Percentiles rank a stretch among this genome's conserved stretches.
Evolutionary conservation across 2,797 vertebrate genomes (phyloP).

Genomic region (Petrocephalus sullivani): DNA sequence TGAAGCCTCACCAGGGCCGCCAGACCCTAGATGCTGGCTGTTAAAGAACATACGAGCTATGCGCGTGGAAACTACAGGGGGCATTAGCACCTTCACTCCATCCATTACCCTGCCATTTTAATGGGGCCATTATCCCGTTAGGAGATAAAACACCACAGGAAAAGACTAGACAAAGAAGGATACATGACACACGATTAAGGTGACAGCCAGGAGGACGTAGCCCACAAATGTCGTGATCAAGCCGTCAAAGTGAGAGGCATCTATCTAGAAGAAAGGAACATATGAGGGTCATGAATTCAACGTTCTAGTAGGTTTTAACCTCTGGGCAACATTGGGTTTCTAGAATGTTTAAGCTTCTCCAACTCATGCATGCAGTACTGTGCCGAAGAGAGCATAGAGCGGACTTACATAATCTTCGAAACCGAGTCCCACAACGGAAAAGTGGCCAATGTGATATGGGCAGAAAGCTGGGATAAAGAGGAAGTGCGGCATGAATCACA

Average conservation of each 20-base stretch:
- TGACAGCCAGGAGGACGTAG: conserved; percentile 91
- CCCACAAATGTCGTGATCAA: conserved; percentile 97
- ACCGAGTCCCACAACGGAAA: conserved; percentile 92
- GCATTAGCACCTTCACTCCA: background rate
- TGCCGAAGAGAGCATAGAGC: background rate
- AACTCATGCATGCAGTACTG: background rate
- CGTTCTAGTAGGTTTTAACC: background rate
- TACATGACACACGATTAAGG: conserved; percentile 95
- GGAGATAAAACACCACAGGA: background rate
- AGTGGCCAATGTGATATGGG: conserved; percentile 97
- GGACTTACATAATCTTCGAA: conserved; percentile 94
- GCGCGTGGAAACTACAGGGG: background rate
- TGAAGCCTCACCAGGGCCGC: conserved; percentile 90
- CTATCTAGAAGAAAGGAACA: conserved; percentile 62
- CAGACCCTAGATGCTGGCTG: conserved; percentile 65
- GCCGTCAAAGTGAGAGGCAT: conserved; percentile 97
- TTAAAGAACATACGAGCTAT: conserved; percentile 62
- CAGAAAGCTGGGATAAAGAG: conserved; percentile 78
- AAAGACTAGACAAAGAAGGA: conserved; percentile 64
- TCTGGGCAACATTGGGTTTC: background rate
- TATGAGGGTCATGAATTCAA: background rate
- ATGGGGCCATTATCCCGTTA: background rate
- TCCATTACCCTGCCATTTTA: background rate
- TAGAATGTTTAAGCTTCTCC: background rate
- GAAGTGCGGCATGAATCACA: conserved; percentile 8